Conservation (phyloP, 1,140 invertebrate species). For the Cydia amplana region DNA sequence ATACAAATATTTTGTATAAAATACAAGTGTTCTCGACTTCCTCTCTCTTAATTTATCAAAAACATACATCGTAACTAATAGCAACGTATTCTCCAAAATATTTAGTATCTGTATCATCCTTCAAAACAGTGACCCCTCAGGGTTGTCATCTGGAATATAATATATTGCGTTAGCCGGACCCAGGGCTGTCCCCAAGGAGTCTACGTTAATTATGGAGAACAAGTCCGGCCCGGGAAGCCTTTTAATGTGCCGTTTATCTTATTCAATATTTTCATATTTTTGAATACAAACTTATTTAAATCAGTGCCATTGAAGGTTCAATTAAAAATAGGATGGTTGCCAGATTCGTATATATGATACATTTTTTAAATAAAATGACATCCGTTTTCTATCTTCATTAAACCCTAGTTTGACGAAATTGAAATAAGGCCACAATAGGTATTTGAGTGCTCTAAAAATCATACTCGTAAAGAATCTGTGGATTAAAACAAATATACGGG, state of each 20-base stretch:
- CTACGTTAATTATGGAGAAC: slow-evolving; percentile 73
- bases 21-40: too few relatives aligned
- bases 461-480: too few relatives aligned
- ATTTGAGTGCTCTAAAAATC: neutral
- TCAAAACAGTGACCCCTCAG: slow-evolving; percentile 58
- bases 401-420: too few relatives aligned
- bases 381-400: too few relatives aligned
- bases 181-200: slow-evolving; percentile 62
- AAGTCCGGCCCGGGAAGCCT: slow-evolving; percentile 63
- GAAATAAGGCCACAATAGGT: too few relatives aligned
- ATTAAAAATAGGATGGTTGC: neutral
- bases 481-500: neutral
- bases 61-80: neutral
- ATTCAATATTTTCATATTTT: slow-evolving; percentile 31
- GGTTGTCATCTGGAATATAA: slow-evolving; percentile 73
- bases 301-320: neutral
- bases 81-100: neutral
- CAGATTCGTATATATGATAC: neutral
- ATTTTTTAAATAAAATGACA: too few relatives aligned
- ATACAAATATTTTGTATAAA: too few relatives aligned
- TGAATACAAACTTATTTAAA: slow-evolving; percentile 12
- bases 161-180: slow-evolving; percentile 69
- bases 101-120: slow-evolving; percentile 53
- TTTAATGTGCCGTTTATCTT: slow-evolving; percentile 70
- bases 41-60: neutral